Base-by-base conservation (phyloP, 92 coral and sea anemone species). In the Micromussa lordhowensis region DNA sequence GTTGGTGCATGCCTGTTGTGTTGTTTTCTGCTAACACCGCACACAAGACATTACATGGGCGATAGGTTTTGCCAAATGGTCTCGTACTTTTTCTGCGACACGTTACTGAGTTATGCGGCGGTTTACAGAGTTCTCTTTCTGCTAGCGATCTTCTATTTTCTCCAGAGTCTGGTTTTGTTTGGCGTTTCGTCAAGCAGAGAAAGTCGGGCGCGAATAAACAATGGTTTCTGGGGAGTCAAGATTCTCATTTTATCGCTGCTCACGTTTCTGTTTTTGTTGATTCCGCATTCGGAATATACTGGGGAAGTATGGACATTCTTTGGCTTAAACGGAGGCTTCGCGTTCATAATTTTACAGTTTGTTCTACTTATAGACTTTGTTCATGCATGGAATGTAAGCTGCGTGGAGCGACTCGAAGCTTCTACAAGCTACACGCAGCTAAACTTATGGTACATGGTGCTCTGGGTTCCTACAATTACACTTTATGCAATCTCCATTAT, bases 251-350 rank as follows among this genome's bases (percentile, higher is more conserved):
- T 98, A n/a, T 68, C 98, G 0, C 5, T 89, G 31, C 53, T 96
- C 40, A 91, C 90, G 34, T 92, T 96, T 80, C 59, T 86, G 38
- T 98, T 98, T 75, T 84, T 98, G 76, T 85, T 98, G 29, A 88
- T 98, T 35, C 99, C 99, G 9, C 99, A 96, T 75, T 93, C 96
- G 24, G 99, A 98, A 64, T 98, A 96, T 90, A 94, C 96, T 24
- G 99, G 99, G 8, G 99, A 98, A 85, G 92, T 98, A 11, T 98
- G 99, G 99, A 92, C 96, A 68, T 98, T 98, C 86, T 98, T 98
- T 71, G 99, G 98, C 34, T 90, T 98, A 14, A 98, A 98, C 58
- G 99, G 98, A 26, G 98, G 98, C 0, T 98, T 98, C 82, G 96
- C 97, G 4, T 98, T 93, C 78, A 96, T 98, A 29, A 96, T 98